These are phyloP conservation scores for Notocelia uddmanniana DNA, from an alignment of 2,888 invertebrate genomes.

Conservation along the genomic window DNA sequence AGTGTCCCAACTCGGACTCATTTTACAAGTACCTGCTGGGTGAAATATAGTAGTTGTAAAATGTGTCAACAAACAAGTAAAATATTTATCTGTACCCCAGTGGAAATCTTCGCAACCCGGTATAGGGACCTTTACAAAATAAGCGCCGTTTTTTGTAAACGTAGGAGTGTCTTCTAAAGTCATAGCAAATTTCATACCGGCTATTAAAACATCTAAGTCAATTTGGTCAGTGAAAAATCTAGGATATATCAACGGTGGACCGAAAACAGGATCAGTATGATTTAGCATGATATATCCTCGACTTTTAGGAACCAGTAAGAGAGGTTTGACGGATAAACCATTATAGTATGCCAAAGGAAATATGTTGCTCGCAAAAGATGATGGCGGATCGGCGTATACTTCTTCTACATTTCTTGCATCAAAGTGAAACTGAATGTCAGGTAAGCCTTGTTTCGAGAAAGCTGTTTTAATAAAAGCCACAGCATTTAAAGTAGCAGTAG, in stretches of 20 bases:
- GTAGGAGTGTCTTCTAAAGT: conserved; percentile 86
- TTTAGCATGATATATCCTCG: conserved; percentile 88
- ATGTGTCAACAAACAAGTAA: conserved; percentile 87
- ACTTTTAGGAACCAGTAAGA: conserved; percentile 87
- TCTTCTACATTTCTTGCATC: conserved; percentile 86
- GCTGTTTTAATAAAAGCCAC: conserved; percentile 87
- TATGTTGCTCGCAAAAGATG: conserved; percentile 75
- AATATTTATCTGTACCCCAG: conserved; percentile 89
- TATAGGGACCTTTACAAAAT: conserved; percentile 84
- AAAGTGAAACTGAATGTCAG: conserved; percentile 89
- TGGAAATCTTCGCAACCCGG: conserved; percentile 83
- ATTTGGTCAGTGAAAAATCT: conserved; percentile 87
- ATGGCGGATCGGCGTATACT: conserved; percentile 85
- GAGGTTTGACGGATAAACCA: conserved; percentile 86
- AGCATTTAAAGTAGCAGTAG: conserved; percentile 83
- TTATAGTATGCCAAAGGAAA: conserved; percentile 87
- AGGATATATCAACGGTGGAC: conserved; percentile 90
- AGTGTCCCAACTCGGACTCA: conserved; percentile 87
- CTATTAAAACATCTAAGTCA: conserved; percentile 87
- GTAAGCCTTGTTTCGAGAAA: conserved; percentile 74
- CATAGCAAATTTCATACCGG: conserved; percentile 86
- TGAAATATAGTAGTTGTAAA: conserved; percentile 90
- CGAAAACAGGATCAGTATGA: conserved; percentile 89
- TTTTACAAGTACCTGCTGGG: conserved; percentile 89
- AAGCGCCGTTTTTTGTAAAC: conserved; percentile 85